Conservation (phyloP, 2,797 vertebrate genomes). For the Caiman crocodilus region DNA sequence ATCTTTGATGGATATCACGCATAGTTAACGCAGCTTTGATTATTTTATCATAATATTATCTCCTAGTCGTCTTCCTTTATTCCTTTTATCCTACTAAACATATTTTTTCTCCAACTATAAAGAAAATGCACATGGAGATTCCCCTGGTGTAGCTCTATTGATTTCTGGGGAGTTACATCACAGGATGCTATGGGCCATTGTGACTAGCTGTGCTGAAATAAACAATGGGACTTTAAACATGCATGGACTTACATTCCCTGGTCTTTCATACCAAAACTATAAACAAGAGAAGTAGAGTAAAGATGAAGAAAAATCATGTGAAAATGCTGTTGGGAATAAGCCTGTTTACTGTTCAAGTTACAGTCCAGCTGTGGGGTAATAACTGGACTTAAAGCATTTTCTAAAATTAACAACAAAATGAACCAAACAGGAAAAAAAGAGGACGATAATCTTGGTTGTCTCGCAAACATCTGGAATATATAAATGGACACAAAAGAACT, state of each 20-base stretch:
- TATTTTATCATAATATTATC: neutral
- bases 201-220: neutral
- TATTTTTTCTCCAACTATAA: neutral
- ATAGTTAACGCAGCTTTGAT: neutral
- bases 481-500: slow-evolving; percentile 15
- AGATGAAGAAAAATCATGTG: neutral
- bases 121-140: neutral
- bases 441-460: slow-evolving; percentile 4
- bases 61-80: neutral
- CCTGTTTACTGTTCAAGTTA: neutral
- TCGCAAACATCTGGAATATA: slow-evolving; percentile 52
- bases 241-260: neutral
- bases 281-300: neutral
- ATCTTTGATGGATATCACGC: neutral
- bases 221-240: neutral
- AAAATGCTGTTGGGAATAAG: neutral
- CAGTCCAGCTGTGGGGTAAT: neutral
- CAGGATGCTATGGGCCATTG: neutral
- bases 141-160: neutral
- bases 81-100: neutral
- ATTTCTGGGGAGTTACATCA: neutral
- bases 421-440: slow-evolving; percentile 17
- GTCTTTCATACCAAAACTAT: neutral
- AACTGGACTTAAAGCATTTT: slow-evolving; percentile 10
- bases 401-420: slow-evolving; percentile 30